Conservation (phyloP, 1,140 invertebrate species). For the Nasonia vitripennis region DNA sequence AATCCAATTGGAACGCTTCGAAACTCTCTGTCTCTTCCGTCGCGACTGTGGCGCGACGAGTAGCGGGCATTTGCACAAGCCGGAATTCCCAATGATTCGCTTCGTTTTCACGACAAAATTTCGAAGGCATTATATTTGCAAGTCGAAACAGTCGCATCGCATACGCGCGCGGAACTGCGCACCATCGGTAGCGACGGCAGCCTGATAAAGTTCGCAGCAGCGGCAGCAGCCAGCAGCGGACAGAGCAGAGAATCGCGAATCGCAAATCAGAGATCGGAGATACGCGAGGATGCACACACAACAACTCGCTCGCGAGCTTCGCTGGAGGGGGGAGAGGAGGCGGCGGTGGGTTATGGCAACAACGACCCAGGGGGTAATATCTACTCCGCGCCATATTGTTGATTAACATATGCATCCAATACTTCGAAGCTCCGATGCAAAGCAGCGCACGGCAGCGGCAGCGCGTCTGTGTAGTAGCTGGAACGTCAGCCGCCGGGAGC, state of each 20-base stretch:
- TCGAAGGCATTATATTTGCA: conserved; percentile 50
- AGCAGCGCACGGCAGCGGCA: neutral
- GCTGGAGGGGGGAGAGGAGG: neutral
- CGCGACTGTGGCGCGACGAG: neutral
- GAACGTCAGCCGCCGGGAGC: conserved; percentile 3
- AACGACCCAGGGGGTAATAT: conserved; percentile 64
- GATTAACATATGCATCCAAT: conserved; percentile 74
- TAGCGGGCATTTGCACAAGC: neutral
- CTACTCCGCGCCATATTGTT: conserved; percentile 69
- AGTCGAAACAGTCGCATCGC: conserved; percentile 35
- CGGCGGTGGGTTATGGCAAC: neutral
- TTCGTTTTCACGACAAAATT: conserved; percentile 32
- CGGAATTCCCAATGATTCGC: conserved; percentile 19
- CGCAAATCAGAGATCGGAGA: conserved; percentile 62
- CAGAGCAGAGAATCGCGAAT: conserved; percentile 43
- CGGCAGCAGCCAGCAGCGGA: neutral
- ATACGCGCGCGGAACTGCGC: neutral
- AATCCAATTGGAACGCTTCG: conserved; percentile 41
- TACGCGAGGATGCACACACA: conserved; percentile 49
- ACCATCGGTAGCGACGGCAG: neutral
- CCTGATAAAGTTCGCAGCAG: conserved; percentile 52
- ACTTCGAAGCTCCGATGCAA: conserved; percentile 62
- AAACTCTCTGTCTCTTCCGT: neutral
- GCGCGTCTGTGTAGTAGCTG: neutral
- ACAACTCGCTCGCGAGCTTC: neutral